Conservation (phyloP, 2,113 vertebrate genomes). For the Cavia aperea region DNA sequence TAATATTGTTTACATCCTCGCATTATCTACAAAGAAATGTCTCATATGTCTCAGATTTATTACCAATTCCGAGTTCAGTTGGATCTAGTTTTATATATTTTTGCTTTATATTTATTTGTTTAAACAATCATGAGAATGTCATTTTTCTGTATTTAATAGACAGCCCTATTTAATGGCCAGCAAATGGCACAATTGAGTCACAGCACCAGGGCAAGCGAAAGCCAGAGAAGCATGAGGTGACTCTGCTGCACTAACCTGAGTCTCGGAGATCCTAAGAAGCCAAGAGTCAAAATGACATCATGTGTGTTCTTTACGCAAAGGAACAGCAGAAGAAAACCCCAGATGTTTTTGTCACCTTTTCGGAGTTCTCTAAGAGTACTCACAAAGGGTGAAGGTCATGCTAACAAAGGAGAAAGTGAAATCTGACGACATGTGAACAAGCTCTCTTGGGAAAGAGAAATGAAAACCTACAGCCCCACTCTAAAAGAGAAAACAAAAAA, state of each 20-base stretch:
- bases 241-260: not conserved
- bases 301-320: not conserved
- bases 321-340: not conserved
- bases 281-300: not conserved
- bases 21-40: constrained; percentile 9
- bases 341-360: not conserved
- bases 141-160: not conserved
- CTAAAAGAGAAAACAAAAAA: not conserved
- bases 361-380: not conserved
- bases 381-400: not conserved
- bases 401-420: not conserved
- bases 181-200: not conserved
- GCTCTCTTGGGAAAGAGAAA: not conserved
- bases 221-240: not conserved
- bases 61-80: constrained; percentile 4
- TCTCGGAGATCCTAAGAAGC: not conserved
- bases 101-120: constrained; percentile 3
- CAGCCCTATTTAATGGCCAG: not conserved
- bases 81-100: not conserved
- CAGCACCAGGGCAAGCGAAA: not conserved
- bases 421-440: not conserved
- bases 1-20: not conserved
- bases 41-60: not conserved
- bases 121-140: not conserved
- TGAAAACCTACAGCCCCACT: not conserved